Base-by-base conservation (phyloP, 2,888 invertebrate species). In the Acrocyrtus sp. region DNA sequence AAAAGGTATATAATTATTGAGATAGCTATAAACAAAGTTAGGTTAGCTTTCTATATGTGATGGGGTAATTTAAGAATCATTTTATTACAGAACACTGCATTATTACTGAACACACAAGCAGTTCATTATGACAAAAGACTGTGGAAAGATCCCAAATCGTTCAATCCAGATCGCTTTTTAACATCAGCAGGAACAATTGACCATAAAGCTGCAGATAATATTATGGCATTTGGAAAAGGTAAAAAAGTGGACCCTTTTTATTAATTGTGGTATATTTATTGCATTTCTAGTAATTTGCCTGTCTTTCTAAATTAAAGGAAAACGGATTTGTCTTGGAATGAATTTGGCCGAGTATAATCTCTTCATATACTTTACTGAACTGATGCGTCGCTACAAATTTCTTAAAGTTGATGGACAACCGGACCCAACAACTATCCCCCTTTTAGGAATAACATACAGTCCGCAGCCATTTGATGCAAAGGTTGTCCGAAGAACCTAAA, bases 261-360 rank as follows among this genome's bases (percentile, higher is more conserved):
- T 21, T 22, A 34, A 62, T 41, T 51, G 2, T n/a, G 5, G 3
- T 26, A 21, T 27, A 17, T 56, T 17, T 48, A n/a, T n/a, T n/a
- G n/a, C n/a, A n/a, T n/a, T n/a, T 47, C 17, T 22, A 39, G 19
- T 24, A 8, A 27, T 24, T 15, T 45, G 80, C 53, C 69, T 86
- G 85, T 62, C 84, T n/a, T n/a, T n/a, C n/a, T n/a, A n/a, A n/a
- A n/a, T n/a, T n/a, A n/a, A n/a, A 89, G 89, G 89, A 74, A 88
- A 88, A 78, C 85, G 90, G 70, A 85, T 89, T 22, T 90, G 90
- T 81, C 85, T 89, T 0, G 90, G 90, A 1, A 90, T 90, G 82
- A 84, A 86, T 1, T 82, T 90, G 51, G 90, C 89, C 0, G 88
- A 87, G 80, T 86, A 88, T 0, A 88, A 87, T 78, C 84, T 88